Evolutionary conservation across 2,113 vertebrate genomes (phyloP).

Genomic region (Entelurus aequoreus): DNA sequence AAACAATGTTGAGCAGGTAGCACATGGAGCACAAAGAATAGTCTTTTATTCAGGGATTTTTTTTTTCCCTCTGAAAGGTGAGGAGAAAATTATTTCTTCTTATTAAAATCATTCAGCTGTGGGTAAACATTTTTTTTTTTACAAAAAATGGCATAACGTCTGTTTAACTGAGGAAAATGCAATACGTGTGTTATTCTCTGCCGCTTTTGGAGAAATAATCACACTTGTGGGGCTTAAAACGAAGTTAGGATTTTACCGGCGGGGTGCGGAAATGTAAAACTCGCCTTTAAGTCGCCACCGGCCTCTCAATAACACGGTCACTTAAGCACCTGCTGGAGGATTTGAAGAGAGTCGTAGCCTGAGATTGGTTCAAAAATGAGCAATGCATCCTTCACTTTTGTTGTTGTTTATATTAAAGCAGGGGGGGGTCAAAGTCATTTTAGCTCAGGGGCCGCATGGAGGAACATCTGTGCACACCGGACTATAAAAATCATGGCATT

Average conservation of each 20-base stretch:
- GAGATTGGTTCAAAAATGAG: conserved; percentile 10
- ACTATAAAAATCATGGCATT: too few relatives aligned
- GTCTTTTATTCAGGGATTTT: conserved; percentile 25
- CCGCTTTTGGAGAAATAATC: conserved; percentile 39
- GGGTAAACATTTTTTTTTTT: too few relatives aligned
- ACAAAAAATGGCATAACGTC: conserved; percentile 31
- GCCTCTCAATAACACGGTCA: conserved; percentile 41
- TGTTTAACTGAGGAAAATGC: conserved; percentile 48
- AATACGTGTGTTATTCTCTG: conserved; percentile 41
- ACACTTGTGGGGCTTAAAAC: conserved; percentile 35
- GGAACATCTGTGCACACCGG: too few relatives aligned
- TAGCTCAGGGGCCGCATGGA: too few relatives aligned
- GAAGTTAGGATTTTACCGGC: conserved; percentile 29
- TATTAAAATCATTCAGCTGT: conserved; percentile 55
- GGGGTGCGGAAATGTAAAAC: conserved; percentile 53
- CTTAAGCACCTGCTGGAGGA: conserved; percentile 49
- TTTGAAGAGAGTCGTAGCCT: conserved; percentile 19
- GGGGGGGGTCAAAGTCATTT: too few relatives aligned
- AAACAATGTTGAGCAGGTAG: conserved; percentile 3
- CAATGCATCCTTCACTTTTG: neutral
- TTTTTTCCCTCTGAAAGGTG: neutral
- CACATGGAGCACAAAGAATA: conserved; percentile 23
- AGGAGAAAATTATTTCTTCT: conserved; percentile 22
- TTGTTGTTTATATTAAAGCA: too few relatives aligned
- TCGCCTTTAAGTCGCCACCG: conserved; percentile 38